Base-by-base conservation (phyloP, 2,888 invertebrate species). In the Dicyrtoma fusca region DNA sequence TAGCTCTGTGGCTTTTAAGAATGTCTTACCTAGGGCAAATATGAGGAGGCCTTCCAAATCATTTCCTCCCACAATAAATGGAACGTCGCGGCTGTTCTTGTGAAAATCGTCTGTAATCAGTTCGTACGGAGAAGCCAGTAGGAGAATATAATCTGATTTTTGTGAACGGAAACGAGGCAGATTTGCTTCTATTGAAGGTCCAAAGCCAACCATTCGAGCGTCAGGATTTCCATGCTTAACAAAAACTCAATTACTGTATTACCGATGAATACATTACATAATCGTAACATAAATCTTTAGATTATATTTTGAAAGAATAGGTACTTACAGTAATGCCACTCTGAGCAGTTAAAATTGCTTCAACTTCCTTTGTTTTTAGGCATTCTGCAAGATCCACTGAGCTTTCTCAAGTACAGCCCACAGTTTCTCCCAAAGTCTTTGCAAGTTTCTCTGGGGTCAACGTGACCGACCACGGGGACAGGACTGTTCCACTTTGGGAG, bases 401-500 rank as follows among this genome's bases (percentile, higher is more conserved):
- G 6, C 17, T 53, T 14, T 14, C 13, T 1, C 26, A 42, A 2
- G 44, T 17, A n/a, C 44, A 69, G 3, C 34, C 23, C 4, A 55
- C 19, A 4, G 2, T 3, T 21, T 44, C 44, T 13, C 45, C 69
- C 5, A 69, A 11, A 8, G 55, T 19, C 10, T 42, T 10, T 1
- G 25, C 14, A 1, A 11, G 14, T 21, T 10, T 44, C 13, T 13
- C 34, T 3, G 44, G 57, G 8, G 53, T 17, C 11, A 42, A 19
- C 17, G 14, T 34, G 6, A 21, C 8, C 6, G 26, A 51, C 66
- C 66, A 66, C 14, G 47, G 66, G 25, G 21, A 3, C 5, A 69
- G 21, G 5, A 23, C 69, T 14, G 23, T 14, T 1, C 69, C 69
- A 17, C 69, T 69, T 26, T 69, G 69, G 0, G 57, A 25, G 6